Conservation (phyloP, 2,888 invertebrate genomes). For the Phortica magna region DNA sequence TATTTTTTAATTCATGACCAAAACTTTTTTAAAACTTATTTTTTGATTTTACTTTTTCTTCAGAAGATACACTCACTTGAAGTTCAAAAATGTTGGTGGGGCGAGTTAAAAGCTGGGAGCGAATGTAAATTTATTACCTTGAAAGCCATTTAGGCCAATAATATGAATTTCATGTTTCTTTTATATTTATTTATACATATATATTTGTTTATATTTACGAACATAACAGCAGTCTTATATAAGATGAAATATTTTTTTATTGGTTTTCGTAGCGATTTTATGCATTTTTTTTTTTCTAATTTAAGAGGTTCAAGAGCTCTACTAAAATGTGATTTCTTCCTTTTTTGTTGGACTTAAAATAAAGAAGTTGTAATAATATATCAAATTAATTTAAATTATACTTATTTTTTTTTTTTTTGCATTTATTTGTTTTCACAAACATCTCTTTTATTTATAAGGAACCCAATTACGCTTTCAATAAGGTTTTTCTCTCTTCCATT, state of each 20-base stretch:
- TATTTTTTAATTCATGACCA: too few species aligned
- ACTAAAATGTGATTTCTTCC: neutral
- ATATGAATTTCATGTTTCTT: neutral
- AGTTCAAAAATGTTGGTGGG: too few species aligned
- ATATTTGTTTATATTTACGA: conserved; percentile 76
- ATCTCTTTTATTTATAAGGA: conserved; percentile 57
- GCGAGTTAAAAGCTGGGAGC: too few species aligned
- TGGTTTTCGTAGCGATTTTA: conserved; percentile 61
- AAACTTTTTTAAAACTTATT: too few species aligned
- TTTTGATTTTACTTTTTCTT: too few species aligned
- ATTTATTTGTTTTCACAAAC: conserved; percentile 36
- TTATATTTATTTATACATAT: conserved; percentile 52
- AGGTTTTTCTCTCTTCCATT: conserved; percentile 40
- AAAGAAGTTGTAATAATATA: conserved; percentile 4
- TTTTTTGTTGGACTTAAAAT: conserved; percentile 13
- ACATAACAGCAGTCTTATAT: conserved; percentile 79
- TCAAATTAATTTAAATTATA: conserved; percentile 49
- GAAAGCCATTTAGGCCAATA: neutral
- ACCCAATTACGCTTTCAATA: conserved; percentile 61
- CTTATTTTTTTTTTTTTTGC: conserved; percentile 46
- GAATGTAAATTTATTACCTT: too few species aligned
- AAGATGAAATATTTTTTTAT: conserved; percentile 75
- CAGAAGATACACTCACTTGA: too few species aligned
- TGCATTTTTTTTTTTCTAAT: conserved; percentile 41
- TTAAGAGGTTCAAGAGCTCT: conserved; percentile 44